Evolutionary conservation across 1,140 invertebrate genomes (phyloP).

Genomic region (Drosophila grimshawi): DNA sequence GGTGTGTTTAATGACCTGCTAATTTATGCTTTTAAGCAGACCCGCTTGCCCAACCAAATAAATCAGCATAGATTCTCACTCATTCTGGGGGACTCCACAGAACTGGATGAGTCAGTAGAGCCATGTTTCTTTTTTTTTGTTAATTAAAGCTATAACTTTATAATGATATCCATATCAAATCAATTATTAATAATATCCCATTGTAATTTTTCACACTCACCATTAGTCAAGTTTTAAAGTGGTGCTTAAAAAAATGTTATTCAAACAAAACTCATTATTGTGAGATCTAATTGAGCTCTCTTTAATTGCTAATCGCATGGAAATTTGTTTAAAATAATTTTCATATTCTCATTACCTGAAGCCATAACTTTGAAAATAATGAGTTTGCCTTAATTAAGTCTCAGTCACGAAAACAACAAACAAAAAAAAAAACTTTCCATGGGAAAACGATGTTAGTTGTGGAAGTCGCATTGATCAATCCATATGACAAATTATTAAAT

Average conservation of each 20-base stretch:
- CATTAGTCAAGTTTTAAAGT: too few species aligned
- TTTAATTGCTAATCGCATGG: background rate
- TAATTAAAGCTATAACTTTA: too few species aligned
- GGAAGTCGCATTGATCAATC: slow-evolving; percentile 6
- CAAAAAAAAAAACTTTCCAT: slow-evolving; percentile 63
- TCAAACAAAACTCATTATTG: too few species aligned
- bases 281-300: background rate
- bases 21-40: slow-evolving; percentile 58
- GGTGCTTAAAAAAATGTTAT: too few species aligned
- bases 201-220: too few species aligned
- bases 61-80: slow-evolving; percentile 48
- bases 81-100: background rate
- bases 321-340: background rate
- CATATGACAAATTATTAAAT: slow-evolving; percentile 56
- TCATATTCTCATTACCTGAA: background rate
- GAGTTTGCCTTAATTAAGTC: slow-evolving; percentile 16
- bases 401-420: slow-evolving; percentile 30
- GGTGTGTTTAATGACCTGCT: slow-evolving; percentile 47
- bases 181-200: too few species aligned
- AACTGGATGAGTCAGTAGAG: background rate
- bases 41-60: slow-evolving; percentile 52
- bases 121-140: background rate
- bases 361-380: slow-evolving; percentile 17
- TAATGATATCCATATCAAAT: too few species aligned
- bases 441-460: slow-evolving; percentile 48